A percentile compares a stretch with the other conserved stretches of the same genome.
phyloP scores from a whole-genome alignment of 2,797 vertebrate species.

The Miichthys miiuy region DNA sequence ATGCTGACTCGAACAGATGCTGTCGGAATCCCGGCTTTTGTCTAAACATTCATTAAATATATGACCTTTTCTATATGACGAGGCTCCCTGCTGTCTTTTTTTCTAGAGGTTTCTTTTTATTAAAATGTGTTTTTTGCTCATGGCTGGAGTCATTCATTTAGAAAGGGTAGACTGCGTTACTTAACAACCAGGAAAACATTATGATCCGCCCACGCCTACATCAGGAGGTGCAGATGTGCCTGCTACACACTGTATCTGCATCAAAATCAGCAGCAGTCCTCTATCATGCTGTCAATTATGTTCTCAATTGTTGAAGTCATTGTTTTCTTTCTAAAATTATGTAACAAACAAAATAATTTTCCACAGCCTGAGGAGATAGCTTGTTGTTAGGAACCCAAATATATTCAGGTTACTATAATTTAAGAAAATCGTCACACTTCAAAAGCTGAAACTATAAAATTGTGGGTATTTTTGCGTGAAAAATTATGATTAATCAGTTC shows the following conservation, averaged over 20 bases:
- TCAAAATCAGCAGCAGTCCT: conserved; percentile 4
- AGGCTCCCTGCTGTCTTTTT: not conserved
- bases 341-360: not conserved
- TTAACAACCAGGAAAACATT: not conserved
- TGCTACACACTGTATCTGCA: not conserved
- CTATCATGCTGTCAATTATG: not conserved
- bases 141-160: conserved; percentile 4
- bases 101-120: not conserved
- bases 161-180: not conserved
- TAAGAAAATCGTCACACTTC: not conserved
- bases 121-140: not conserved
- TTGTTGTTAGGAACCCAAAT: not conserved
- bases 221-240: not conserved
- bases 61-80: conserved; percentile 11
- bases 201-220: not conserved
- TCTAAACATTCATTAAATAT: conserved; percentile 22
- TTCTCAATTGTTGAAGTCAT: not conserved
- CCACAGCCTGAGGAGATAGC: not conserved
- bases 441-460: not conserved
- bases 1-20: conserved; percentile 36
- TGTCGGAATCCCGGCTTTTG: conserved; percentile 24
- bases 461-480: not conserved
- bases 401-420: not conserved
- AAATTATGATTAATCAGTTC: not conserved
- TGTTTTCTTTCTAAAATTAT: not conserved